A percentile compares a stretch with the other conserved stretches of the same genome.
phyloP scores from a whole-genome alignment of 2,888 invertebrate species.

The Xanthia icteritia region DNA sequence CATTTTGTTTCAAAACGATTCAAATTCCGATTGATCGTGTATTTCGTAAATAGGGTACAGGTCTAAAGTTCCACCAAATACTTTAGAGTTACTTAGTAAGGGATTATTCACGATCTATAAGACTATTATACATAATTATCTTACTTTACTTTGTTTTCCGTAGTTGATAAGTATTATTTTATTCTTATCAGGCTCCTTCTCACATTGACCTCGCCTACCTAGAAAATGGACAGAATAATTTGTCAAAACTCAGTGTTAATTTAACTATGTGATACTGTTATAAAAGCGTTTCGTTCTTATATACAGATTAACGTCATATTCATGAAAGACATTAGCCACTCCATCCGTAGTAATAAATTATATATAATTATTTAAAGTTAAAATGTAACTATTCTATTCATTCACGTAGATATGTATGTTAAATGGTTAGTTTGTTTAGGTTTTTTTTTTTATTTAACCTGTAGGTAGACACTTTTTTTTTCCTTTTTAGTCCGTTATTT shows the following conservation, averaged over 20 bases:
- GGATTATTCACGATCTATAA: no score
- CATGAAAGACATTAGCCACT: background rate
- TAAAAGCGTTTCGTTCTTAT: background rate
- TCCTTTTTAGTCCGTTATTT: background rate
- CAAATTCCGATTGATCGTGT: no score
- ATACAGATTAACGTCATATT: background rate
- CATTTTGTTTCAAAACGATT: no score
- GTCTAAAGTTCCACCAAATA: no score
- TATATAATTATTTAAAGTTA: background rate
- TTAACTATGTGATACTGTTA: constrained; percentile 9
- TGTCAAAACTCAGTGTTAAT: background rate
- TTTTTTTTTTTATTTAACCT: background rate
- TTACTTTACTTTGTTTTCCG: no score
- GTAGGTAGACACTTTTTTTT: background rate
- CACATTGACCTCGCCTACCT: constrained; percentile 35
- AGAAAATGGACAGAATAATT: constrained; percentile 22
- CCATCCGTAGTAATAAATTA: background rate
- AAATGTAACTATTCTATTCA: constrained; percentile 20
- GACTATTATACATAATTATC: no score
- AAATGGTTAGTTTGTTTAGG: background rate
- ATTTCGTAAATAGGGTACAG: no score
- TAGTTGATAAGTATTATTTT: no score
- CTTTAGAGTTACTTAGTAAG: no score
- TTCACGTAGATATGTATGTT: background rate
- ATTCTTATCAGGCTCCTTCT: constrained; percentile 31